These are phyloP conservation scores for Halichoeres trimaculatus DNA, from an alignment of 2,113 vertebrate genomes.

Conservation along the genomic window DNA sequence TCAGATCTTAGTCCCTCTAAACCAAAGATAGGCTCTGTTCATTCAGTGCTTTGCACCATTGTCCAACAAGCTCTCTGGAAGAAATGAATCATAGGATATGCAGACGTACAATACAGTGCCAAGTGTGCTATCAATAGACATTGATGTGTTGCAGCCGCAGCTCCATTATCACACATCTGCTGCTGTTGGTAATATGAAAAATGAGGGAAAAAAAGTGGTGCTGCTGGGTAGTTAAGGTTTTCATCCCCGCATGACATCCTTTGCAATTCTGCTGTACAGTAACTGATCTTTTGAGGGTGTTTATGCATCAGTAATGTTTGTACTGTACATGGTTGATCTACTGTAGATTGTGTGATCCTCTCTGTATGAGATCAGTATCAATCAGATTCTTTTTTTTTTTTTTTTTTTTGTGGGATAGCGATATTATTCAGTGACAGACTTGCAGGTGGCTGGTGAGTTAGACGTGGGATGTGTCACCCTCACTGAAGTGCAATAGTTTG, in stretches of 20 bases:
- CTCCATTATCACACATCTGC: not conserved
- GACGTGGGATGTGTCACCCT: slow-evolving; percentile 32
- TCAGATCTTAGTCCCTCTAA: not conserved
- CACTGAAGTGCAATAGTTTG: slow-evolving; percentile 10
- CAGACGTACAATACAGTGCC: not conserved
- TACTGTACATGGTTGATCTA: not conserved
- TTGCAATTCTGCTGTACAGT: not conserved
- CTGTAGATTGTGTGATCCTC: not conserved
- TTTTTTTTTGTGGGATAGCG: slow-evolving; percentile 4
- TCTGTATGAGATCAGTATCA: not conserved
- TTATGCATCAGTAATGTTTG: not conserved
- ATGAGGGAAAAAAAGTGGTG: not conserved
- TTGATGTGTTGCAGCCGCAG: not conserved
- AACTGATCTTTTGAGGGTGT: not conserved
- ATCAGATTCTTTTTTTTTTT: slow-evolving; percentile 4
- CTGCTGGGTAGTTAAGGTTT: not conserved
- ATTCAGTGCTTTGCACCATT: not conserved
- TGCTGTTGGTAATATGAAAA: not conserved
- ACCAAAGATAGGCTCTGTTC: not conserved
- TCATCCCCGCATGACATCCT: not conserved
- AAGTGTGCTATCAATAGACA: not conserved
- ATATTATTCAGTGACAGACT: slow-evolving; percentile 34
- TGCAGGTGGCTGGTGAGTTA: slow-evolving; percentile 14
- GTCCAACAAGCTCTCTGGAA: not conserved
- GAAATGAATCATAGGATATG: not conserved